Conservation (phyloP, 2,888 invertebrate genomes). For the Phalera bucephala region DNA sequence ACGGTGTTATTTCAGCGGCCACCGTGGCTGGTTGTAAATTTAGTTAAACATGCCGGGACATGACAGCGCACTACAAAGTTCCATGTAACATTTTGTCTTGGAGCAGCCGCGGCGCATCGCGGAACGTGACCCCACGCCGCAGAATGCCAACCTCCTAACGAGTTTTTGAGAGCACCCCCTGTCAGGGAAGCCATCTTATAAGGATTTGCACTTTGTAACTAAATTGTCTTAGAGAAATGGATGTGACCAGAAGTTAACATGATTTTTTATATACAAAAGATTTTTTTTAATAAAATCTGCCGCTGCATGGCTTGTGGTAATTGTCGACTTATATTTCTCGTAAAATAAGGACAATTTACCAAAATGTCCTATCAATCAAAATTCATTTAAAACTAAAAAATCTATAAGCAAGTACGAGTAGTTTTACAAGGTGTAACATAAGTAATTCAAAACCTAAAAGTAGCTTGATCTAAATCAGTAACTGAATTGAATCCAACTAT, state of each 20-base stretch:
- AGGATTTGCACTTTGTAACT: conserved; percentile 78
- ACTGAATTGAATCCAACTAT: too few relatives aligned
- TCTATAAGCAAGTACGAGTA: too few relatives aligned
- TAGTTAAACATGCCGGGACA: conserved; percentile 25
- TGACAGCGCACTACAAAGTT: conserved; percentile 45
- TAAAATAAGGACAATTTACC: too few relatives aligned
- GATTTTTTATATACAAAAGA: too few relatives aligned
- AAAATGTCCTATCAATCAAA: too few relatives aligned
- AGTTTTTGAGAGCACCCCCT: conserved; percentile 76
- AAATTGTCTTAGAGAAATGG: conserved; percentile 56
- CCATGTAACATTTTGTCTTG: conserved; percentile 64
- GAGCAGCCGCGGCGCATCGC: conserved; percentile 42
- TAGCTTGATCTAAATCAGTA: too few relatives aligned
- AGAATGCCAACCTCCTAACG: conserved; percentile 75
- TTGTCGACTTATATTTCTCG: too few relatives aligned
- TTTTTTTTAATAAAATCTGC: too few relatives aligned
- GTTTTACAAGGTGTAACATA: too few relatives aligned
- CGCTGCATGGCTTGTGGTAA: too few relatives aligned
- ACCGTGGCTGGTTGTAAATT: conserved; percentile 23
- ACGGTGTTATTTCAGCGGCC: conserved; percentile 1
- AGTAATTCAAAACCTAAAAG: too few relatives aligned
- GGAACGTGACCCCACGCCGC: conserved; percentile 75
- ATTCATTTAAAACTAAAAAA: too few relatives aligned
- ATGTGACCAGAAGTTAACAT: conserved; percentile 32
- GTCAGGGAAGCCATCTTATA: conserved; percentile 70